Evolutionary conservation across 1,140 invertebrate species (phyloP), one percentile per base, ranked within the genome.

Genomic region (Triops cancriformis): DNA sequence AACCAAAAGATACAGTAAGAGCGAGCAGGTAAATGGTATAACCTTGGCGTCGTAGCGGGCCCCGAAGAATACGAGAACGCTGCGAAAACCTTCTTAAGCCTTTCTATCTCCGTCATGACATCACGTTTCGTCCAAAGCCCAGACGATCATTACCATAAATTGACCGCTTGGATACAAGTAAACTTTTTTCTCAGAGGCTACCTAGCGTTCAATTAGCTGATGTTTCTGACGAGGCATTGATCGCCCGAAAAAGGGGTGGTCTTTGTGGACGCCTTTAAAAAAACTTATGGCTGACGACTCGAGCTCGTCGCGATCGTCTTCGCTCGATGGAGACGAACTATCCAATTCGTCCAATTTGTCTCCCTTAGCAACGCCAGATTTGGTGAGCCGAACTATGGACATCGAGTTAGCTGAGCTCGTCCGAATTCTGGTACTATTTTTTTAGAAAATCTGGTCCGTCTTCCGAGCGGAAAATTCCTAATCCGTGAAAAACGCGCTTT

Each of bases 331-430:
- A 64, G 51, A 64, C 51, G 51, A 64, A 64, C 10, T 23, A 18
- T 64, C 51, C 14, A 64, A 64, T 64, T 64, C 51, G 51, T 64
- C 51, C 51, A 64, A 64, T 64, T 64, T 64, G 51, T 64, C 51
- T 64, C 51, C 51, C 14, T 64, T 64, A 23, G 51, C 51, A 64
- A 64, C 51, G n/a, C 51, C 51, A 23, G 51, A 64, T 23, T 64
- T 23, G 51, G 51, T 18, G 51, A 64, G 18, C 23, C 51, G 51
- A 64, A 64, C 18, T 6, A 64, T 64, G 51, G 51, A 64, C 2
- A 64, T 64, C 23, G 51, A 64, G 10, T 18, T 64, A 9, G 51
- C 51, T 64, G 51, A 64, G 51, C 51, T 64, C 18, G 51, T 64
- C 51, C 51, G 51, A 64, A 64, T 64, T 18, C 51, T 64, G 51